phyloP scores from a whole-genome alignment of 2,888 invertebrate genomes.

The Drosophila tripunctata region DNA sequence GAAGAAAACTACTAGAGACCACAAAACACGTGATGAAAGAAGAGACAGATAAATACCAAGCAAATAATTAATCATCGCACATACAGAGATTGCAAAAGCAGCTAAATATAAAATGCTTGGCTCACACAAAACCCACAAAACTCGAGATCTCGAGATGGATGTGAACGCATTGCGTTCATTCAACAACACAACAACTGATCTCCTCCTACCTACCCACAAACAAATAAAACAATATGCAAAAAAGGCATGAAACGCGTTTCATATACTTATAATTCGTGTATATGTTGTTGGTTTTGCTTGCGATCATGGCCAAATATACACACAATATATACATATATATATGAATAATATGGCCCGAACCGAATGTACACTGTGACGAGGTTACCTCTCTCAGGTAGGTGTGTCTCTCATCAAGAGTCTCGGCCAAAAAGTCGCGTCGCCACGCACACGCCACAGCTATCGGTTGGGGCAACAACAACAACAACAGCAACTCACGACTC shows the following conservation, averaged over 20 bases:
- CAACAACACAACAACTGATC: neutral
- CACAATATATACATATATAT: neutral
- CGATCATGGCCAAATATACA: constrained; percentile 71
- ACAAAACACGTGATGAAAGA: constrained; percentile 24
- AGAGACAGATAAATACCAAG: constrained; percentile 7
- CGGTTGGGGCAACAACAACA: neutral
- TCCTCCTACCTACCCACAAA: too few relatives aligned
- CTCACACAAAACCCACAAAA: constrained; percentile 16
- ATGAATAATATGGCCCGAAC: constrained; percentile 28
- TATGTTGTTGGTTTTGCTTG: constrained; percentile 44
- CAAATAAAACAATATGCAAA: constrained; percentile 24
- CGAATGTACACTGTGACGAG: constrained; percentile 33
- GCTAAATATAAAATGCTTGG: constrained; percentile 60
- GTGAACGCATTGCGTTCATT: constrained; percentile 1
- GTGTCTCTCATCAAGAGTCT: constrained; percentile 35
- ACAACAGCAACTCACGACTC: constrained; percentile 11
- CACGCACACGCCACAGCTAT: constrained; percentile 38
- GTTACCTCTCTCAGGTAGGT: constrained; percentile 42
- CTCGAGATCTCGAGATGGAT: constrained; percentile 11
- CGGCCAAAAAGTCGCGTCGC: constrained; percentile 32
- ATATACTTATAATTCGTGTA: neutral
- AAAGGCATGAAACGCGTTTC: constrained; percentile 43
- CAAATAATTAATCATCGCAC: constrained; percentile 61
- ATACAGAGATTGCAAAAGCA: constrained; percentile 72
- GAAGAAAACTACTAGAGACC: too few relatives aligned